Evolutionary conservation across 2,113 vertebrate genomes (phyloP), one percentile per base, ranked within the genome.

Genomic region (Piprites chloris): DNA sequence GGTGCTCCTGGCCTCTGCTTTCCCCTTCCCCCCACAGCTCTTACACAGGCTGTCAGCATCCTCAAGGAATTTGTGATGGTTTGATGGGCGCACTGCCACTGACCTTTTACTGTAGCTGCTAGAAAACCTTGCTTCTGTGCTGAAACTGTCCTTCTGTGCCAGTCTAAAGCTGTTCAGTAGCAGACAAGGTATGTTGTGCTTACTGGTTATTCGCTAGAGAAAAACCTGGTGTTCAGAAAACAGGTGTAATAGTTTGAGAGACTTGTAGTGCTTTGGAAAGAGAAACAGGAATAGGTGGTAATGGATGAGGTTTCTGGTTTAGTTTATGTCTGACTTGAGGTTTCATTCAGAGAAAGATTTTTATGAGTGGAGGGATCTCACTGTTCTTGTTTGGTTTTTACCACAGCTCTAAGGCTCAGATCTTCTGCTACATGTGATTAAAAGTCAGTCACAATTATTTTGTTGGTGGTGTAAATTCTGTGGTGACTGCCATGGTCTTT

Each of bases 1-100:
- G 21, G 0, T 47, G 8, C 50, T 77, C 42, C 66, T 59, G 21
- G 42, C 32, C 13, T 56, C 37, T 1, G 1, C 0, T 0, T 63
- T 69, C 33, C 32, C 27, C 28, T 46, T 49, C 22, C 5, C 12
- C 19, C 5, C 55, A 20, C 21, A 3, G 17, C 28, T 9, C 28
- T 62, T 61, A 14, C 14, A 11, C 6, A 44, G 32, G 7, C 63
- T 84, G 37, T 71, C 65, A 77, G 72, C 37, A 24, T 46, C 72
- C 28, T 66, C 26, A 39, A 50, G 69, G 73, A 47, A 37, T 86
- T 89, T 63, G 47, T 92, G 9, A 6, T 66, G 47, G 32, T 26
- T 72, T 10, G 61, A 4, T 22, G 32, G 28, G 23, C 41, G n/a
- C 16, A 3, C 49, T 21, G 32, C 56, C 11, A 16, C 37, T 37